A percentile compares a stretch with the other conserved stretches of the same genome.
Conservation (phyloP, 2,797 vertebrate genomes). For the Enteromius viviparus region DNA sequence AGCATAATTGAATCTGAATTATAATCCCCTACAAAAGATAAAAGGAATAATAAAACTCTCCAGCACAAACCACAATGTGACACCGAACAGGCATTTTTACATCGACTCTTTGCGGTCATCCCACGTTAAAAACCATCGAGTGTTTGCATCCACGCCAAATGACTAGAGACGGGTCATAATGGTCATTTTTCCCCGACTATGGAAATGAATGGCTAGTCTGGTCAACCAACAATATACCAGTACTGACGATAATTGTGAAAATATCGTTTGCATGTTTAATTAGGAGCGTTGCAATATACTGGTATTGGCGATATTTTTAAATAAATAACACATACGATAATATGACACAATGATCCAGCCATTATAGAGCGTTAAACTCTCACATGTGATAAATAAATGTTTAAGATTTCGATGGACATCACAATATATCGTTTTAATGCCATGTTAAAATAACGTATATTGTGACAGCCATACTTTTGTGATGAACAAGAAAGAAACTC, state of each 20-base stretch:
- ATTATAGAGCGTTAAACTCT: no score
- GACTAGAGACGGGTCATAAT: not conserved
- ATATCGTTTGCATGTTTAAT: not conserved
- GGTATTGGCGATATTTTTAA: not conserved
- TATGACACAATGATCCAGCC: no score
- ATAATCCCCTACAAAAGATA: conserved; percentile 5
- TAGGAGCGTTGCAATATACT: not conserved
- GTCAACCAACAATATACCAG: not conserved
- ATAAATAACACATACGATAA: not conserved
- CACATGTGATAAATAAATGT: no score
- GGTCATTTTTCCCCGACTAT: not conserved
- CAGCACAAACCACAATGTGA: not conserved
- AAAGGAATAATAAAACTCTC: conserved; percentile 16
- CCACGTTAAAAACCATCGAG: not conserved
- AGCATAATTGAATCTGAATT: conserved; percentile 29
- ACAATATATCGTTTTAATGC: not conserved
- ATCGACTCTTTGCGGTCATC: not conserved
- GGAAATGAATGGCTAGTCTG: not conserved
- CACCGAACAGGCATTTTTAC: not conserved
- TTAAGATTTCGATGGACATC: not conserved
- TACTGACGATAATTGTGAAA: not conserved
- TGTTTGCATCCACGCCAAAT: not conserved
- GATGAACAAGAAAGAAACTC: not conserved
- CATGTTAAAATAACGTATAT: not conserved
- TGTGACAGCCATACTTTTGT: not conserved